A percentile compares a stretch with the other conserved stretches of the same genome.
Evolutionary conservation across 2,888 invertebrate species (phyloP).

Genomic region (Ferdinandea cuprea): DNA sequence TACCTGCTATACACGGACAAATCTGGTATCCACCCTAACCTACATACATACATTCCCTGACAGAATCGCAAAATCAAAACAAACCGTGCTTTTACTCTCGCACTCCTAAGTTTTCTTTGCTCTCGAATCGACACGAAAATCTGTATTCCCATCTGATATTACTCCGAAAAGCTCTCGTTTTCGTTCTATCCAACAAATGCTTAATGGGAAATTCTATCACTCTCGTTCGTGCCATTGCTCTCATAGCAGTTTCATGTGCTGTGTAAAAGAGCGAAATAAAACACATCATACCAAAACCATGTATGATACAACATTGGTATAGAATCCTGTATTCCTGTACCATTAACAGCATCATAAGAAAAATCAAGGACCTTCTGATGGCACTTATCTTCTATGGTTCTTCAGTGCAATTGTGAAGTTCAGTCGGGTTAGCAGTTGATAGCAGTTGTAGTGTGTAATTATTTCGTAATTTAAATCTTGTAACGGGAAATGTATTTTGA

Average conservation of each 20-base stretch:
- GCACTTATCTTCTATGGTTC: conserved; percentile 67
- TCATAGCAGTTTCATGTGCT: conserved; percentile 10
- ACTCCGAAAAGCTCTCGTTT: conserved; percentile 61
- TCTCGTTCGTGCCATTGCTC: neutral
- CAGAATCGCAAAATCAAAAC: conserved; percentile 34
- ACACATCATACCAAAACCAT: conserved; percentile 33
- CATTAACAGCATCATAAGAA: conserved; percentile 60
- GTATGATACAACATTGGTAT: conserved; percentile 60
- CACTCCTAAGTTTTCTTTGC: neutral
- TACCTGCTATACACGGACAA: neutral
- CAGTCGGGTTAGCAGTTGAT: conserved; percentile 67
- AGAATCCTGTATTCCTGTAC: conserved; percentile 21
- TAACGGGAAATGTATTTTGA: neutral
- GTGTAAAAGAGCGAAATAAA: conserved; percentile 15
- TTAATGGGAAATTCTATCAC: neutral
- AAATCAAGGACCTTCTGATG: conserved; percentile 61
- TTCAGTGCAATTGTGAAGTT: conserved; percentile 73
- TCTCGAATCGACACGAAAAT: no score
- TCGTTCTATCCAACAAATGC: neutral
- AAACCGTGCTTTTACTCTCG: conserved; percentile 15
- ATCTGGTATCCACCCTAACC: conserved; percentile 57
- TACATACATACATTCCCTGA: conserved; percentile 56
- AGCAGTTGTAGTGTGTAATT: conserved; percentile 31
- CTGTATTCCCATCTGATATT: conserved; percentile 15
- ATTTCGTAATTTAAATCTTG: conserved; percentile 19